These are phyloP conservation scores for Circaetus gallicus DNA, from an alignment of 2,113 vertebrate species.

Conservation along the genomic window DNA sequence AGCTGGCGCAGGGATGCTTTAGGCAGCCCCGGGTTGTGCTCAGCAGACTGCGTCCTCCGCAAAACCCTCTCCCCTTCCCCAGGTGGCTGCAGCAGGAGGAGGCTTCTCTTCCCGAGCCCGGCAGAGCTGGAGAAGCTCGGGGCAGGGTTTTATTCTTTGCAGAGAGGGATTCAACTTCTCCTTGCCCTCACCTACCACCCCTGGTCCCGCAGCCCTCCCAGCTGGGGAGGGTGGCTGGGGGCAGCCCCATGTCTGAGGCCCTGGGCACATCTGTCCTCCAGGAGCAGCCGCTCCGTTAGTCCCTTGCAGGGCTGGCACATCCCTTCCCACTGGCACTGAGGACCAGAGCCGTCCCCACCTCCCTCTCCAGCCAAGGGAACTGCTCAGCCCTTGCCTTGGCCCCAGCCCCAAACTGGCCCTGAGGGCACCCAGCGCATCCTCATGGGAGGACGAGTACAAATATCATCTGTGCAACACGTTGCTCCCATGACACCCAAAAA, in stretches of 20 bases:
- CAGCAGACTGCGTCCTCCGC: accelerated
- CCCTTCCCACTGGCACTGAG: background rate
- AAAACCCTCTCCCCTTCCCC: background rate
- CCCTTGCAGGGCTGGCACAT: background rate
- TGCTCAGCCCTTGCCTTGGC: background rate
- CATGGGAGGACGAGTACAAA: accelerated
- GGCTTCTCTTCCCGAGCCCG: accelerated
- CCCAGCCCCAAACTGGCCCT: background rate
- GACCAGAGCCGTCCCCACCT: background rate
- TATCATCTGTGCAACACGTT: background rate
- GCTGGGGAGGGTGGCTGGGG: background rate
- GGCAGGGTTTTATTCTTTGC: background rate
- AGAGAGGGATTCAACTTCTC: background rate
- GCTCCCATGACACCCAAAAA: background rate
- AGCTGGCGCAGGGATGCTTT: background rate
- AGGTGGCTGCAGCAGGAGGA: background rate
- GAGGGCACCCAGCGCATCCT: background rate
- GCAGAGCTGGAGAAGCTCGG: background rate
- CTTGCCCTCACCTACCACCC: background rate
- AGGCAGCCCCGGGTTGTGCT: background rate
- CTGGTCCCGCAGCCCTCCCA: background rate
- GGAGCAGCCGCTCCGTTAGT: background rate
- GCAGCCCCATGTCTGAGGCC: background rate
- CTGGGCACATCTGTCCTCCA: background rate
- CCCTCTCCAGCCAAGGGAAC: background rate